Conservation (phyloP, 2,113 vertebrate genomes). For the Erinaceus europaeus region DNA sequence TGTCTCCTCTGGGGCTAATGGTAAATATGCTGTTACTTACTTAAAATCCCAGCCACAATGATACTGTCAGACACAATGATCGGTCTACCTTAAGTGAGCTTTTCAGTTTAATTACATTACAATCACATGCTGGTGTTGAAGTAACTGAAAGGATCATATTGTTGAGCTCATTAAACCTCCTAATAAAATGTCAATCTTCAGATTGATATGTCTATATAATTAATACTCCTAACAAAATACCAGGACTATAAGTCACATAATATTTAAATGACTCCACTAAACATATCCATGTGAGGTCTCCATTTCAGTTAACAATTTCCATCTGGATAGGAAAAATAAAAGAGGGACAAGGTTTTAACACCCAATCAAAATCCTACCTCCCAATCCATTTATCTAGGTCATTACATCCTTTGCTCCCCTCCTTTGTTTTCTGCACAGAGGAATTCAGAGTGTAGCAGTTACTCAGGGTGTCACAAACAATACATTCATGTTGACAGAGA, state of each 20-base stretch:
- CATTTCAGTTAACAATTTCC: neutral
- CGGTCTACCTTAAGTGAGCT: neutral
- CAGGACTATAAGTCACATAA: neutral
- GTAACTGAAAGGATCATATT: neutral
- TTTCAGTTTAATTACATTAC: neutral
- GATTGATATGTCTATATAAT: neutral
- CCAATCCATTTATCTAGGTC: neutral
- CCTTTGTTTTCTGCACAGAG: neutral
- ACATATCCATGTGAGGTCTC: neutral
- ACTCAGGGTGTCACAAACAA: neutral
- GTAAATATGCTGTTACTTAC: neutral
- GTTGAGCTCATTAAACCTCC: neutral
- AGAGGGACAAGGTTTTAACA: neutral
- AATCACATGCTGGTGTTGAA: neutral
- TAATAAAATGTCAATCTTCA: conserved; percentile 3
- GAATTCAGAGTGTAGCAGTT: neutral
- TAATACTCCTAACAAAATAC: neutral
- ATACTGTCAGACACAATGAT: neutral
- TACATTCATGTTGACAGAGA: too few species aligned
- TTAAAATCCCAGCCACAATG: neutral
- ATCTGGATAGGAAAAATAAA: neutral
- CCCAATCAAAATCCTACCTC: neutral
- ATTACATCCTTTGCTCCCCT: neutral
- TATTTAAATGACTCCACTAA: neutral
- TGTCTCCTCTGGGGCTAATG: neutral